phyloP scores from a whole-genome alignment of 1,140 invertebrate genomes.

The Plutomurus gul region DNA sequence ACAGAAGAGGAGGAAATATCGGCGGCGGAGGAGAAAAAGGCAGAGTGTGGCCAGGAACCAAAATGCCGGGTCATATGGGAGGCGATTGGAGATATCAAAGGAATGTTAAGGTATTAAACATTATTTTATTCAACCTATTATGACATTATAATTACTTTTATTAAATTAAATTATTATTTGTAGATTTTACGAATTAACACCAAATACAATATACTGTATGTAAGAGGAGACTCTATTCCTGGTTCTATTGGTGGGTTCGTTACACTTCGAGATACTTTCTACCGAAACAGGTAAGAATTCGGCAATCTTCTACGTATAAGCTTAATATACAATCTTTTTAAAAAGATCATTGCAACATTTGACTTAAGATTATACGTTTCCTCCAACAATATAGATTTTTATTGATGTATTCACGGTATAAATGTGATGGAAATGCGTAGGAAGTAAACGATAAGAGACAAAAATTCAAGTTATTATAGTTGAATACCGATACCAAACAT shows the following conservation, averaged over 20 bases:
- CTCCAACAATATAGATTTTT: too few relatives aligned
- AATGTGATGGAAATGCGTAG: too few relatives aligned
- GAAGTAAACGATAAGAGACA: too few relatives aligned
- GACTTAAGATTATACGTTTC: too few relatives aligned
- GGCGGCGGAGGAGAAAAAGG: slow-evolving; percentile 81
- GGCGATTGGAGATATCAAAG: slow-evolving; percentile 67
- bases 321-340: not conserved
- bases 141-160: slow-evolving; percentile 31
- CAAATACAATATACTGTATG: slow-evolving; percentile 90
- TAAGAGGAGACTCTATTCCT: slow-evolving; percentile 77
- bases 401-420: too few relatives aligned
- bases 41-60: slow-evolving; percentile 90
- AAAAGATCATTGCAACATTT: too few relatives aligned
- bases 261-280: slow-evolving; percentile 78
- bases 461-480: too few relatives aligned
- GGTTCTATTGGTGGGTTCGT: slow-evolving; percentile 80
- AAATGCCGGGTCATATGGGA: slow-evolving; percentile 98
- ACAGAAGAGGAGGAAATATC: slow-evolving; percentile 87
- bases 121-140: not conserved
- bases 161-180: slow-evolving; percentile 51
- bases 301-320: not conserved
- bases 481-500: too few relatives aligned
- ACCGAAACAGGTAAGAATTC: slow-evolving; percentile 62
- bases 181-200: slow-evolving; percentile 89
- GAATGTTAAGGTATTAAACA: slow-evolving; percentile 69